These are phyloP conservation scores for Vesta saturnalis DNA, from an alignment of 2,888 invertebrate species.

Conservation along the genomic window DNA sequence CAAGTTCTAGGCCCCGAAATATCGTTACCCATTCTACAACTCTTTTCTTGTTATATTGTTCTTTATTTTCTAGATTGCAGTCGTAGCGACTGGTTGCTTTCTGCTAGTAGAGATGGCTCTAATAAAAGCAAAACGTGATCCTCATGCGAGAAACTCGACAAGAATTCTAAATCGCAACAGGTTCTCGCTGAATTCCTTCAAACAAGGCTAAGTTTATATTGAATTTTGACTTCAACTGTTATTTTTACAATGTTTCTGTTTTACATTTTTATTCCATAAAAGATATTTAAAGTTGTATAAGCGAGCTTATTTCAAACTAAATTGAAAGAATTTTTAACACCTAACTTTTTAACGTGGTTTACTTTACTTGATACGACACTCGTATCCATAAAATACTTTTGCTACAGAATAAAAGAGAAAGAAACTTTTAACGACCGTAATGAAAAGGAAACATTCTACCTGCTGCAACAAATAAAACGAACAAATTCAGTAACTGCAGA, in stretches of 20 bases:
- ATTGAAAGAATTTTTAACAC: slow-evolving; percentile 10
- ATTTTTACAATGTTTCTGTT: slow-evolving; percentile 24
- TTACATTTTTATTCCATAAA: slow-evolving; percentile 27
- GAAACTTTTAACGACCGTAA: slow-evolving; percentile 51
- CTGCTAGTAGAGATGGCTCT: slow-evolving; percentile 57
- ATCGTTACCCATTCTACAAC: slow-evolving; percentile 45
- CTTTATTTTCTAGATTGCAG: slow-evolving; percentile 56
- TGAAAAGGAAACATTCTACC: slow-evolving; percentile 49
- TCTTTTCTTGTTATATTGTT: slow-evolving; percentile 52
- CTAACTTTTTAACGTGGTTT: slow-evolving; percentile 27
- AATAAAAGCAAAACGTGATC: slow-evolving; percentile 60
- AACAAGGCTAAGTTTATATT: slow-evolving; percentile 49
- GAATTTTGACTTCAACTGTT: slow-evolving; percentile 53
- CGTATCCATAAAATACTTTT: slow-evolving; percentile 46
- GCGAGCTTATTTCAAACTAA: slow-evolving; percentile 20
- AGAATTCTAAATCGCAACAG: slow-evolving; percentile 60
- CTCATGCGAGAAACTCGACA: slow-evolving; percentile 54
- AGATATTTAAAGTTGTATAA: slow-evolving; percentile 10
- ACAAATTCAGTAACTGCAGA: slow-evolving; percentile 38
- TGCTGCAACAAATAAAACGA: slow-evolving; percentile 41
- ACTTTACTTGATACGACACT: slow-evolving; percentile 43
- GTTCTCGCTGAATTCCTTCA: slow-evolving; percentile 49
- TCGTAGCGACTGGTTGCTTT: slow-evolving; percentile 56
- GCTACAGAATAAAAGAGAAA: slow-evolving; percentile 43
- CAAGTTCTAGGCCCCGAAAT: slow-evolving; percentile 25